phyloP scores from a whole-genome alignment of 2,113 vertebrate species.

The Amblyornis subalaris region DNA sequence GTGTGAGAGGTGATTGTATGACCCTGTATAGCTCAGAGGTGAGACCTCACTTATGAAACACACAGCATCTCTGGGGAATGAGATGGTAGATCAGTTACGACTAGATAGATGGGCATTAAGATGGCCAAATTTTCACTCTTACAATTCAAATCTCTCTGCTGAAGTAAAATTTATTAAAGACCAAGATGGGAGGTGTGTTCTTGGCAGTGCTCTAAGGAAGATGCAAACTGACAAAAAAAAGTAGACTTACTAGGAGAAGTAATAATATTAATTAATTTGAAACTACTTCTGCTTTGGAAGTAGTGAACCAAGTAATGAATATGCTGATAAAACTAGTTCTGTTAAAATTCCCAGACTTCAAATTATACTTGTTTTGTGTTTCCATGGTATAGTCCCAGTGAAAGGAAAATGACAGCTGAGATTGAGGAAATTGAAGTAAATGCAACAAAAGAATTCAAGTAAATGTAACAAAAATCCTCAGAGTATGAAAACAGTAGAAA shows the following conservation, averaged over 20 bases:
- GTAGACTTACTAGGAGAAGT: neutral
- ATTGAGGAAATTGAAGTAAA: neutral
- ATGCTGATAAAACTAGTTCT: neutral
- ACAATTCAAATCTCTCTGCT: neutral
- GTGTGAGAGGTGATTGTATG: neutral
- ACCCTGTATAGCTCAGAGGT: neutral
- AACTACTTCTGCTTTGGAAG: neutral
- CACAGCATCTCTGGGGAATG: neutral
- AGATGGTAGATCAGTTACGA: neutral
- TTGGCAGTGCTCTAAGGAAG: neutral
- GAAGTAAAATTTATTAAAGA: neutral
- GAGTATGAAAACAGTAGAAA: neutral
- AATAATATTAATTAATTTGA: neutral
- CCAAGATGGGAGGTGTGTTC: neutral
- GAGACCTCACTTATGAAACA: rapidly evolving
- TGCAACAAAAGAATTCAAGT: neutral
- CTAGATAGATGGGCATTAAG: neutral
- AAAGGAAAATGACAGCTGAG: neutral
- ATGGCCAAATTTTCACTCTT: neutral
- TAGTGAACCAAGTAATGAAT: neutral
- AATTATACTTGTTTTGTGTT: neutral
- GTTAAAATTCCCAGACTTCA: neutral
- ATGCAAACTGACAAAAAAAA: neutral
- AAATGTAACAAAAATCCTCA: neutral
- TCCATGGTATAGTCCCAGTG: neutral